A percentile compares a stretch with the other conserved stretches of the same genome.
Conservation (phyloP, 2,888 invertebrate species). For the Sphaerophoria rueppellii region DNA sequence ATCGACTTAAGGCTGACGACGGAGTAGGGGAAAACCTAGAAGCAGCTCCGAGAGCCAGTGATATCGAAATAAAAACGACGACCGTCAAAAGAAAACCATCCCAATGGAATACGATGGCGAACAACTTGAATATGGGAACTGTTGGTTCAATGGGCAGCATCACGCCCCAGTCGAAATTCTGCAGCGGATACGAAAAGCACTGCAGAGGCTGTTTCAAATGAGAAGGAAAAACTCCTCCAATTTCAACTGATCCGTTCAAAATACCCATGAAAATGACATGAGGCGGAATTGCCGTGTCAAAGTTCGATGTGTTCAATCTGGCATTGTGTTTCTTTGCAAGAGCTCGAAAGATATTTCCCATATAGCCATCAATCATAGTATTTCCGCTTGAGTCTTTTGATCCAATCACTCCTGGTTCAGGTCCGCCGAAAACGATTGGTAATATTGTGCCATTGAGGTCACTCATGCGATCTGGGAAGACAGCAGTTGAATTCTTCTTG, state of each 20-base stretch:
- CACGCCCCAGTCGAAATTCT: slow-evolving; percentile 76
- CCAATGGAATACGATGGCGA: slow-evolving; percentile 76
- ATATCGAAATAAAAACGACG: slow-evolving; percentile 70
- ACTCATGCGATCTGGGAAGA: background rate
- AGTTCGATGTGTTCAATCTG: slow-evolving; percentile 56
- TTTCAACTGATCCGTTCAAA: slow-evolving; percentile 76
- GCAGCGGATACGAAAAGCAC: slow-evolving; percentile 76
- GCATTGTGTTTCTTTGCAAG: slow-evolving; percentile 77
- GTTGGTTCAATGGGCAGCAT: slow-evolving; percentile 78
- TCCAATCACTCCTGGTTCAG: background rate
- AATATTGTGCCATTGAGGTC: background rate
- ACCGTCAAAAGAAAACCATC: slow-evolving; percentile 75
- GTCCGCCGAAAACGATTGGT: background rate
- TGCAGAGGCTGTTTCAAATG: slow-evolving; percentile 13
- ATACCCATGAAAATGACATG: slow-evolving; percentile 74
- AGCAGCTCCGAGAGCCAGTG: slow-evolving; percentile 49
- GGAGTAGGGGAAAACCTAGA: background rate
- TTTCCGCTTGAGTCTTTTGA: background rate
- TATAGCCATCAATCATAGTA: slow-evolving; percentile 74
- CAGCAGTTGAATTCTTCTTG: background rate
- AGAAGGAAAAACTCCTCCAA: slow-evolving; percentile 74
- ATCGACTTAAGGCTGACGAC: slow-evolving; percentile 68
- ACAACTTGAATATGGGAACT: slow-evolving; percentile 76
- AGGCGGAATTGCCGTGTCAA: slow-evolving; percentile 62
- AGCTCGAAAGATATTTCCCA: slow-evolving; percentile 76